These are phyloP conservation scores for Himantopus leucocephalus DNA, from an alignment of 2,113 vertebrate genomes.

Conservation along the genomic window DNA sequence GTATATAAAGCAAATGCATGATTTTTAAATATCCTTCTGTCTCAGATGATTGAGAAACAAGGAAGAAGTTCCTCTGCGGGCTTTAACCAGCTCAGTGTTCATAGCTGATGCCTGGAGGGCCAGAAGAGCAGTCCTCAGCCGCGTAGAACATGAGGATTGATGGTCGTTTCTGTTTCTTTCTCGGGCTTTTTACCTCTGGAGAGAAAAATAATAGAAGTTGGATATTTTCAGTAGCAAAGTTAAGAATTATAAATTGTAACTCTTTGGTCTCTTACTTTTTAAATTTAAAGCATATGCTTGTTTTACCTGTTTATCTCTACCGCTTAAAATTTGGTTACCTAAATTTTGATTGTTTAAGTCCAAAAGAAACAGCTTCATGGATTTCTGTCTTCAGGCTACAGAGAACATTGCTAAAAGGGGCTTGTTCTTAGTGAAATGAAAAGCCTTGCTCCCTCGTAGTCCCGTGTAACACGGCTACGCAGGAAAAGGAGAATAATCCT, in stretches of 20 bases:
- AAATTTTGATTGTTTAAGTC: background rate
- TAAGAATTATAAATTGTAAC: background rate
- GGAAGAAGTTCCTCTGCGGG: background rate
- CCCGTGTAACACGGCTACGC: background rate
- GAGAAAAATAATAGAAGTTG: background rate
- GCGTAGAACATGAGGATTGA: background rate
- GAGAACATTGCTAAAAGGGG: background rate
- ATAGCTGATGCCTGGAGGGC: background rate
- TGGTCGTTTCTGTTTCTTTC: background rate
- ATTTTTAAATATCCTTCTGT: background rate
- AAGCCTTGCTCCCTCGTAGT: background rate
- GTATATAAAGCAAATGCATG: background rate
- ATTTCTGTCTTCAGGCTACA: background rate
- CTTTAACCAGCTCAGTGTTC: background rate
- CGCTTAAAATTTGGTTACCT: background rate
- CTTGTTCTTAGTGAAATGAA: background rate
- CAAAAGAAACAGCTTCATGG: background rate
- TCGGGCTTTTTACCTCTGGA: background rate
- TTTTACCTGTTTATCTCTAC: background rate
- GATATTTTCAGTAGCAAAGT: background rate
- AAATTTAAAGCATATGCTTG: background rate
- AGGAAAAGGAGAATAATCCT: background rate
- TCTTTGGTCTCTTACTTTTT: background rate
- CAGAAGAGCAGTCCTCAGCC: background rate
- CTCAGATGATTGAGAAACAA: background rate